Base-by-base conservation (phyloP, 2,797 vertebrate species). In the Pseudopleuronectes americanus region DNA sequence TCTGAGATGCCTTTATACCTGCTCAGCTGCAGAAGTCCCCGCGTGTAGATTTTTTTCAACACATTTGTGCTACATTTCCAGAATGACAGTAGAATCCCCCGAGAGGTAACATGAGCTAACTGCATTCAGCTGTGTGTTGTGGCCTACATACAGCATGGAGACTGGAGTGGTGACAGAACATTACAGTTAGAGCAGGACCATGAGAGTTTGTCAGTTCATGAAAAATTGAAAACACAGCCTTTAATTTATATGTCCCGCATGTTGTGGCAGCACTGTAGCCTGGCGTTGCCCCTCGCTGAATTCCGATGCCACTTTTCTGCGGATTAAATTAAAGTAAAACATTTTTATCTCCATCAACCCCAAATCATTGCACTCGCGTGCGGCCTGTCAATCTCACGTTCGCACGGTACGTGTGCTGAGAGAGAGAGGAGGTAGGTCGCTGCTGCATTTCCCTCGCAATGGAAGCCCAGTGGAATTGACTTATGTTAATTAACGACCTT, bases 401-500 rank as follows among this genome's bases (percentile, higher is more conserved):
- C 59, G 55, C 57, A 36, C 68, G 68, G 80, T 77, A n/a, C 19
- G 17, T 76, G 79, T 26, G 22, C 75, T 51, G 28, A 31, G 62
- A 74, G 63, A 67, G 51, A 64, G 74, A 45, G 6, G 43, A 45
- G 57, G 67, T 36, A 57, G 76, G 83, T 78, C 12, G 58, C 78
- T 65, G 66, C 79, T 72, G 33, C 43, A 61, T 81, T 88, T 86
- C 64, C 58, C 54, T 86, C 83, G 71, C 75, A 80, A 74, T 84
- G 82, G 77, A 87, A 87, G 80, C 84, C 63, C 73, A 74, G 77
- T 71, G 76, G 80, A 91, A 91, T 88, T 91, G 90, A 92, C 86
- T 90, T 91, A 91, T 91, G 90, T 76, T 91, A 91, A 93, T 91
- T 80, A 88, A 83, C 68, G 77, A 91, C 90, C 88, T 92, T 91